These are phyloP conservation scores for Rallus crepitans DNA, from an alignment of 2,797 vertebrate genomes.

Conservation along the genomic window DNA sequence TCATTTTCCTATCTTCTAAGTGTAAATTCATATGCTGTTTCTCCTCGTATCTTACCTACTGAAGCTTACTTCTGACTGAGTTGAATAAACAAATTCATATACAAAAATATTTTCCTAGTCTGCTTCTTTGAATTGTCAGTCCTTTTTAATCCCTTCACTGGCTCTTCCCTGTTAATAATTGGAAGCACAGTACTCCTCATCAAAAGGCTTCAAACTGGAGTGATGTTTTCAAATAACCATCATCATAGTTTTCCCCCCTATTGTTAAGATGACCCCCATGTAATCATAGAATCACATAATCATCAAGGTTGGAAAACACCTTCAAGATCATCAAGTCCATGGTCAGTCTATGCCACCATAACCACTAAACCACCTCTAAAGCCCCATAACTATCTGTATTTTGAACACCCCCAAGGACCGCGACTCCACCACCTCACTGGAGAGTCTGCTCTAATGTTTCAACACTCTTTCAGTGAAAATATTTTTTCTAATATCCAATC, in stretches of 20 bases:
- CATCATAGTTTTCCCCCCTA: neutral
- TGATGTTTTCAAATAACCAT: neutral
- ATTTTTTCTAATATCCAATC: too few species aligned
- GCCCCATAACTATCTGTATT: too few species aligned
- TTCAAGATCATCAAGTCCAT: too few species aligned
- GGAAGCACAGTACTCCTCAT: neutral
- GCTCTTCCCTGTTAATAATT: constrained; percentile 11
- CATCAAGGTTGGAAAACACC: too few species aligned
- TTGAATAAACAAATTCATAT: constrained; percentile 4
- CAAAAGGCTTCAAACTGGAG: neutral
- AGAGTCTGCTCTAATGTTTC: too few species aligned
- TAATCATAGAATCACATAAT: neutral
- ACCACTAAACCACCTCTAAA: too few species aligned
- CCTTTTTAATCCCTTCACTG: neutral
- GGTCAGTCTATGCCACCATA: too few species aligned
- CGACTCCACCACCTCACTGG: too few species aligned
- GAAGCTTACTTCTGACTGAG: neutral
- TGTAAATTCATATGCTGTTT: neutral
- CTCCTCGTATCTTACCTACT: neutral
- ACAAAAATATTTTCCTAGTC: constrained; percentile 44
- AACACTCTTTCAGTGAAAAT: too few species aligned
- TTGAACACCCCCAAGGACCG: too few species aligned
- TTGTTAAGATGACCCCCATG: neutral
- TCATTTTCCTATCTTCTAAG: neutral
- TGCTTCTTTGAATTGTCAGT: constrained; percentile 45